These are phyloP conservation scores for Papilio protenor DNA, from an alignment of 2,888 invertebrate species.

Conservation along the genomic window DNA sequence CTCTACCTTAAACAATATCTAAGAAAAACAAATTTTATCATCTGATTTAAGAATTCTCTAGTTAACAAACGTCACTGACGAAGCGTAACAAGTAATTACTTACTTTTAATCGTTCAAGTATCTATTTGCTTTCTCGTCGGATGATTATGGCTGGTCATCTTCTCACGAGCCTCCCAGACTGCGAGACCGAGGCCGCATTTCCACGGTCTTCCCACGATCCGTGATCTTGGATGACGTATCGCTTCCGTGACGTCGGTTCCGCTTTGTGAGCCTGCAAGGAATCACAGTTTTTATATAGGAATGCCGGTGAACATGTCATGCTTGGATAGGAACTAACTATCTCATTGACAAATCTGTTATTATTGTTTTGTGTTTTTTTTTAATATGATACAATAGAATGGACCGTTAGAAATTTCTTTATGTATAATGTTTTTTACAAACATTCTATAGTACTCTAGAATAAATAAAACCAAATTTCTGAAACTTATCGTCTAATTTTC, in stretches of 20 bases:
- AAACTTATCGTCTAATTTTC: too few relatives aligned
- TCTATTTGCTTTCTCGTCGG: constrained; percentile 15
- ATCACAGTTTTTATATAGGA: constrained; percentile 20
- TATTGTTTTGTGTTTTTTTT: constrained; percentile 9
- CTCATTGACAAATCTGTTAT: constrained; percentile 10
- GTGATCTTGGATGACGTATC: constrained; percentile 18
- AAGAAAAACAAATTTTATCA: neutral
- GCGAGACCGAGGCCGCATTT: constrained; percentile 1
- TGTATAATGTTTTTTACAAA: neutral
- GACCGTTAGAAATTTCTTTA: constrained; percentile 2
- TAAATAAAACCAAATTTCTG: neutral
- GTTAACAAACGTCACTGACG: neutral
- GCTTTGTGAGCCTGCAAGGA: constrained; percentile 27
- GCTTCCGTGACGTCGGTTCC: constrained; percentile 27
- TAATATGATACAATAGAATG: constrained; percentile 2
- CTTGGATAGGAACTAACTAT: constrained; percentile 10
- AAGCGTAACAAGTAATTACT: constrained; percentile 16
- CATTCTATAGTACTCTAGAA: neutral
- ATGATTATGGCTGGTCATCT: constrained; percentile 20
- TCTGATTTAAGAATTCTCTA: neutral
- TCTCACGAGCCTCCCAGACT: neutral
- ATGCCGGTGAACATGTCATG: constrained; percentile 10
- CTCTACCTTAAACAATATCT: neutral
- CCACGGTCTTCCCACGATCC: constrained; percentile 37
- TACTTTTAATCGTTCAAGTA: constrained; percentile 30